Percentiles rank a stretch among this genome's conserved stretches.
Conservation (phyloP, 2,113 vertebrate species). For the Gasterosteus nipponicus region DNA sequence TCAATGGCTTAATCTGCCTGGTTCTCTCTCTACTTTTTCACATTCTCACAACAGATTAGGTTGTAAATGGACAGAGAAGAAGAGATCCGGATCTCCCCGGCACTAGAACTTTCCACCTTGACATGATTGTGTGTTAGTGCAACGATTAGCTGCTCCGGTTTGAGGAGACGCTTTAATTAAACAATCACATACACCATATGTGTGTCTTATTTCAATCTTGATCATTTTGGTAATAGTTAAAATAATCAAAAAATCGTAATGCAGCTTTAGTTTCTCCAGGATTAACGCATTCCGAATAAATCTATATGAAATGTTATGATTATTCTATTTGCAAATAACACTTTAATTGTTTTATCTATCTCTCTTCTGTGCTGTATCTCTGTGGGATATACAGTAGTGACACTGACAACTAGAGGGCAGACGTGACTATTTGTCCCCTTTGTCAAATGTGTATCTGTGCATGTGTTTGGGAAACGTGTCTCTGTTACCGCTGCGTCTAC, state of each 20-base stretch:
- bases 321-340: background rate
- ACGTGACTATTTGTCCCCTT: slow-evolving; percentile 63
- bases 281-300: background rate
- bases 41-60: slow-evolving; percentile 82
- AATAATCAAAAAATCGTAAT: background rate
- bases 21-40: slow-evolving; percentile 74
- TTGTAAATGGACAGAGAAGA: slow-evolving; percentile 73
- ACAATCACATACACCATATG: background rate
- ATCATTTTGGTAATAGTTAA: background rate
- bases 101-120: slow-evolving; percentile 42
- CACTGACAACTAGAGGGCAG: slow-evolving; percentile 79
- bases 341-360: background rate
- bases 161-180: background rate
- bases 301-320: background rate
- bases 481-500: background rate
- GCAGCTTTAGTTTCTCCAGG: background rate
- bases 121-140: slow-evolving; percentile 30
- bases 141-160: slow-evolving; percentile 6
- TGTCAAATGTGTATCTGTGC: slow-evolving; percentile 29
- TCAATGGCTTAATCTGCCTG: slow-evolving; percentile 83
- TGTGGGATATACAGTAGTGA: slow-evolving; percentile 28
- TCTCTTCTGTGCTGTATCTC: slow-evolving; percentile 4
- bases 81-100: slow-evolving; percentile 39
- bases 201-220: background rate
- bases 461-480: background rate